Conservation (phyloP, 2,113 vertebrate species). For the Ochotona princeps region DNA sequence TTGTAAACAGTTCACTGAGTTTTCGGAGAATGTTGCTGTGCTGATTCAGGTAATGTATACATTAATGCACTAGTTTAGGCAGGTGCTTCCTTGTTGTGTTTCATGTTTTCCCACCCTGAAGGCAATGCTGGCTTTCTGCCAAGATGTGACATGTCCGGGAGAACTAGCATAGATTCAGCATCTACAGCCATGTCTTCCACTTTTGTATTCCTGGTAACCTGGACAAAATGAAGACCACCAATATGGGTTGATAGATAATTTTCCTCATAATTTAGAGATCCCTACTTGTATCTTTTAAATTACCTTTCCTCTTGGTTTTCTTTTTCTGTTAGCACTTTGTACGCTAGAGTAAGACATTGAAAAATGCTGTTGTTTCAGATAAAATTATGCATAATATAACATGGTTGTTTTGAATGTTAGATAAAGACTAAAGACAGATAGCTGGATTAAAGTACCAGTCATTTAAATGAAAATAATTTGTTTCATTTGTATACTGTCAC, state of each 20-base stretch:
- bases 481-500: neutral
- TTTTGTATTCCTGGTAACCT: neutral
- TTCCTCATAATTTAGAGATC: neutral
- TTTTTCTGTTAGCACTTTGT: neutral
- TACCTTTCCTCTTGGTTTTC: neutral
- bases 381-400: neutral
- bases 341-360: neutral
- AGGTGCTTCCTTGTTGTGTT: neutral
- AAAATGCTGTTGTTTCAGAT: neutral
- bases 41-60: neutral
- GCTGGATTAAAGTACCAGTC: neutral
- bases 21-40: constrained; percentile 43
- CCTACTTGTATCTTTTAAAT: neutral
- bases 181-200: neutral
- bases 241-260: neutral
- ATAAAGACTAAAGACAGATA: constrained; percentile 27
- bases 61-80: neutral
- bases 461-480: constrained; percentile 38
- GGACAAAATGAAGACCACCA: neutral
- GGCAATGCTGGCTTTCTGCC: neutral
- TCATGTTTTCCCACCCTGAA: constrained; percentile 31
- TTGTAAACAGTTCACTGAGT: neutral
- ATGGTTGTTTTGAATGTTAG: neutral
- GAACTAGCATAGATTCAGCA: neutral
- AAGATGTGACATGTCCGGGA: neutral